Evolutionary conservation across 2,797 vertebrate genomes (phyloP).

Genomic region (Ctenochaetus hawaiiensis): DNA sequence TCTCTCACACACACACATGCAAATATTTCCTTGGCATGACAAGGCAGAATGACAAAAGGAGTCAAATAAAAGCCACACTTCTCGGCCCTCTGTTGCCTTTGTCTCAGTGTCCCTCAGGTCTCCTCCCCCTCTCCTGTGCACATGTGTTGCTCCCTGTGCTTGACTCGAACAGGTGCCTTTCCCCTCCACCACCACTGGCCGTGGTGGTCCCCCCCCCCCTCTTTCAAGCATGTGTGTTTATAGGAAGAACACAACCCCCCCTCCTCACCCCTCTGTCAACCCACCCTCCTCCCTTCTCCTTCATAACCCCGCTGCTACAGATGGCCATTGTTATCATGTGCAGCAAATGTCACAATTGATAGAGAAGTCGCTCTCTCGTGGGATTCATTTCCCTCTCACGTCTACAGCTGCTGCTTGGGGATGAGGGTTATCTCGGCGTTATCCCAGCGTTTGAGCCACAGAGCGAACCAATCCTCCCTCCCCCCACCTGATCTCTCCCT

Average conservation of each 20-base stretch:
- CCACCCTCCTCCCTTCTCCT: slow-evolving; percentile 42
- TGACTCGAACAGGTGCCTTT: slow-evolving; percentile 90
- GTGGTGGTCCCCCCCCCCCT: too few relatives aligned
- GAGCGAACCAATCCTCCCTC: slow-evolving; percentile 62
- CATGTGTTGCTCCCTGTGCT: slow-evolving; percentile 74
- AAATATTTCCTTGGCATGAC: slow-evolving; percentile 77
- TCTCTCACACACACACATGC: slow-evolving; percentile 55
- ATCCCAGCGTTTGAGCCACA: slow-evolving; percentile 76
- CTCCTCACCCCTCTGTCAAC: slow-evolving; percentile 25
- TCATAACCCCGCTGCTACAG: slow-evolving; percentile 83
- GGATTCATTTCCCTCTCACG: slow-evolving; percentile 83
- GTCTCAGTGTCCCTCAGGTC: slow-evolving; percentile 48
- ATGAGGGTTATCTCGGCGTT: slow-evolving; percentile 82
- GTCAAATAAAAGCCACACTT: slow-evolving; percentile 79
- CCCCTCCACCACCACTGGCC: slow-evolving; percentile 80
- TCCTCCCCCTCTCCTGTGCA: slow-evolving; percentile 64
- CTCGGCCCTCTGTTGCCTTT: slow-evolving; percentile 71
- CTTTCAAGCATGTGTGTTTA: slow-evolving; percentile 55
- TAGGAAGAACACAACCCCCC: slow-evolving; percentile 83
- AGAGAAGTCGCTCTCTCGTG: slow-evolving; percentile 89
- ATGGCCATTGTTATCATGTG: slow-evolving; percentile 95
- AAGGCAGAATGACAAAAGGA: slow-evolving; percentile 75
- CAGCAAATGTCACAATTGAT: slow-evolving; percentile 94
- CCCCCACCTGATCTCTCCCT: slow-evolving; percentile 75
- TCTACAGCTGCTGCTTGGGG: slow-evolving; percentile 88